Conservation (phyloP, 2,797 vertebrate species). For the Phoeniculus purpureus region DNA sequence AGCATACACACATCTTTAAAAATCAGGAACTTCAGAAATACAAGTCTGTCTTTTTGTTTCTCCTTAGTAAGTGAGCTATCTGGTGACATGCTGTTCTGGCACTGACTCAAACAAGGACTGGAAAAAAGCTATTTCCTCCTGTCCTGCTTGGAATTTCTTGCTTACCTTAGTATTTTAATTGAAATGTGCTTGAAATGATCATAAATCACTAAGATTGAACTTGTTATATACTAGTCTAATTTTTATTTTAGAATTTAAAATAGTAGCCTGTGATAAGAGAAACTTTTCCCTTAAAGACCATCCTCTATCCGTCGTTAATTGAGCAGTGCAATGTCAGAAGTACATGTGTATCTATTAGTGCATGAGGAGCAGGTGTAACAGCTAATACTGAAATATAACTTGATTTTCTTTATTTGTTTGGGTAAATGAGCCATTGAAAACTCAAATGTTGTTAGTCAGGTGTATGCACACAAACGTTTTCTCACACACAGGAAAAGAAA, state of each 20-base stretch:
- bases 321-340: background rate
- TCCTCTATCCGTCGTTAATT: background rate
- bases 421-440: background rate
- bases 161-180: background rate
- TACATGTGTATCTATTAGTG: background rate
- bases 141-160: background rate
- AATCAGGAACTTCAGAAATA: background rate
- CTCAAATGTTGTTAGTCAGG: background rate
- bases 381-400: background rate
- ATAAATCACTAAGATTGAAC: background rate
- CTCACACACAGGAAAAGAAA: background rate
- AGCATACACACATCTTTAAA: background rate
- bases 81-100: background rate
- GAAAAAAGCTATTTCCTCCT: background rate
- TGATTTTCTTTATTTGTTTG: background rate
- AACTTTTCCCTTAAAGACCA: background rate
- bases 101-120: background rate
- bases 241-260: background rate
- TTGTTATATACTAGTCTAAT: background rate
- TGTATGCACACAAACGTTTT: background rate
- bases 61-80: background rate
- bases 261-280: background rate
- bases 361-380: background rate
- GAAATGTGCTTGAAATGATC: background rate
- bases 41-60: background rate